A percentile compares a stretch with the other conserved stretches of the same genome.
phyloP scores from a whole-genome alignment of 2,888 invertebrate species.

The Listrodromus nycthemerus region DNA sequence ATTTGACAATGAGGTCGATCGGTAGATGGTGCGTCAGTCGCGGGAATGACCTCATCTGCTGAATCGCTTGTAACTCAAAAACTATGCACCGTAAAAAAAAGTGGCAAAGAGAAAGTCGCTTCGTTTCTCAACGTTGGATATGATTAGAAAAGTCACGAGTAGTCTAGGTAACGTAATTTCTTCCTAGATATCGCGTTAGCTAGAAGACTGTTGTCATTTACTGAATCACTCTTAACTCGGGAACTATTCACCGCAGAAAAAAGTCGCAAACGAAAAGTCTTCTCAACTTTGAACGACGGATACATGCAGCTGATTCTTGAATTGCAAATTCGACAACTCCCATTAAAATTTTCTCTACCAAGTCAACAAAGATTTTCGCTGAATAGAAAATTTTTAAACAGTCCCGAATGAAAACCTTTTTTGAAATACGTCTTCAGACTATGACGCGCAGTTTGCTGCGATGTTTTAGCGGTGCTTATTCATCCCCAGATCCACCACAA shows the following conservation, averaged over 20 bases:
- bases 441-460: not conserved
- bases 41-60: not conserved
- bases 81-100: too few relatives aligned
- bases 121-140: too few relatives aligned
- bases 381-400: not conserved
- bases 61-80: too few relatives aligned
- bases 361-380: not conserved
- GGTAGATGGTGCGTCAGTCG: not conserved
- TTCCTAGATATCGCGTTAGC: too few relatives aligned
- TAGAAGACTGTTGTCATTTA: not conserved
- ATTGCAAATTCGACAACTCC: too few relatives aligned
- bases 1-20: not conserved
- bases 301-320: not conserved
- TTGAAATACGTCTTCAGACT: not conserved
- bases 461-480: not conserved
- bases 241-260: not conserved
- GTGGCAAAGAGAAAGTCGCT: too few relatives aligned
- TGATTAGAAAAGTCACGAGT: too few relatives aligned
- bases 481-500: not conserved
- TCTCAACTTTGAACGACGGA: not conserved
- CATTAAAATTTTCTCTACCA: too few relatives aligned
- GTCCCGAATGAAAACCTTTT: too few relatives aligned
- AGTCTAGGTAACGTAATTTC: too few relatives aligned
- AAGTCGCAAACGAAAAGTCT: not conserved
- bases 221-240: not conserved